Conservation (phyloP, 1,140 invertebrate species). For the Drosophila elegans region DNA sequence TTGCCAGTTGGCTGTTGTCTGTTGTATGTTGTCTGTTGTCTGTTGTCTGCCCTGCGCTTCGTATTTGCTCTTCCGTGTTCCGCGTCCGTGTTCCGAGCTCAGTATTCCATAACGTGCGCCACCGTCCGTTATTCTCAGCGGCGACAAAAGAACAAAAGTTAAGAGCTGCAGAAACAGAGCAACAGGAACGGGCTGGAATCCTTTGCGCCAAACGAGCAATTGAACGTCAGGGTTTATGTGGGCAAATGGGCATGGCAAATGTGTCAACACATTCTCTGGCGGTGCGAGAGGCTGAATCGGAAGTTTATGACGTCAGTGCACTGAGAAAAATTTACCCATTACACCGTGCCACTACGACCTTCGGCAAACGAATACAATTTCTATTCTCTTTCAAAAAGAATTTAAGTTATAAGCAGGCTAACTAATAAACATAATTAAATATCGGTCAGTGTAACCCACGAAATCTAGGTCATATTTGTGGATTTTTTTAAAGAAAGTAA, state of each 20-base stretch:
- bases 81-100: not conserved
- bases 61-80: conserved; percentile 2
- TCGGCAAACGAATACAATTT: too few relatives aligned
- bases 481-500: too few relatives aligned
- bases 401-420: too few relatives aligned
- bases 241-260: conserved; percentile 45
- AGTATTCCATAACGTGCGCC: not conserved
- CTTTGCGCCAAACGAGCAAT: conserved; percentile 66
- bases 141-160: conserved; percentile 58
- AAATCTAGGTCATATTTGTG: too few relatives aligned
- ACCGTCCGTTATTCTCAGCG: conserved; percentile 1
- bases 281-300: conserved; percentile 6
- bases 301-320: not conserved
- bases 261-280: conserved; percentile 39
- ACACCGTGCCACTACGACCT: too few relatives aligned
- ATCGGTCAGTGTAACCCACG: too few relatives aligned
- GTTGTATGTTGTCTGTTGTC: conserved; percentile 1
- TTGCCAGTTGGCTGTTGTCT: not conserved
- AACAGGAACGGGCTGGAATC: conserved; percentile 6
- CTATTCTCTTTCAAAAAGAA: too few relatives aligned
- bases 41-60: conserved; percentile 2
- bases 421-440: too few relatives aligned
- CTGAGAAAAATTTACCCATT: not conserved
- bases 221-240: conserved; percentile 42
- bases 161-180: conserved; percentile 15